Conservation (phyloP, 2,797 vertebrate genomes). For the Cephalopachus bancanus region DNA sequence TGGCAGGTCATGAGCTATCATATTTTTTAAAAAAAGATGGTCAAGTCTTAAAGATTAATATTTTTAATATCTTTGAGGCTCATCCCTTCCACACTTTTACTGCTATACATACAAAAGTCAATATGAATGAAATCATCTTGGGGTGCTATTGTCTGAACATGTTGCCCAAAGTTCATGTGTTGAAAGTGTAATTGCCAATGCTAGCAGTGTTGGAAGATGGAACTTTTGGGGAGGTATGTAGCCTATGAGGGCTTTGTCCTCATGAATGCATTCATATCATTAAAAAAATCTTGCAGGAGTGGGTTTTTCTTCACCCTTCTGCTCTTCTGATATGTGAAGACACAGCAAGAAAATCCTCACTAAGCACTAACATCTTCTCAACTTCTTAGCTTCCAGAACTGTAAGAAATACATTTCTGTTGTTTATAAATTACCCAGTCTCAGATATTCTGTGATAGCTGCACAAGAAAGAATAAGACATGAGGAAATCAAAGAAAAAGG, state of each 20-base stretch:
- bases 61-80: slow-evolving; percentile 12
- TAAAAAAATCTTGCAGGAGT: neutral
- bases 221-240: neutral
- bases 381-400: neutral
- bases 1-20: neutral
- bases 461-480: neutral
- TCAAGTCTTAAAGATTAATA: neutral
- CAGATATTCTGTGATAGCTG: neutral
- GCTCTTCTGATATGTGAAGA: neutral
- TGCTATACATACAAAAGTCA: neutral
- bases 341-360: neutral
- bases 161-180: too few species aligned
- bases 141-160: neutral
- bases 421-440: neutral
- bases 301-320: neutral
- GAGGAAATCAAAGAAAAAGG: neutral
- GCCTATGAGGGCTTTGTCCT: neutral
- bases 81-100: neutral
- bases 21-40: neutral
- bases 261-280: too few species aligned
- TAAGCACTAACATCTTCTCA: neutral
- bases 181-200: neutral
- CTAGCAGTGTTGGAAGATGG: neutral
- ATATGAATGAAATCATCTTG: neutral
- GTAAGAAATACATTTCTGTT: neutral